These are phyloP conservation scores for Stenichneumon culpator DNA, from an alignment of 2,888 invertebrate genomes.

Conservation along the genomic window DNA sequence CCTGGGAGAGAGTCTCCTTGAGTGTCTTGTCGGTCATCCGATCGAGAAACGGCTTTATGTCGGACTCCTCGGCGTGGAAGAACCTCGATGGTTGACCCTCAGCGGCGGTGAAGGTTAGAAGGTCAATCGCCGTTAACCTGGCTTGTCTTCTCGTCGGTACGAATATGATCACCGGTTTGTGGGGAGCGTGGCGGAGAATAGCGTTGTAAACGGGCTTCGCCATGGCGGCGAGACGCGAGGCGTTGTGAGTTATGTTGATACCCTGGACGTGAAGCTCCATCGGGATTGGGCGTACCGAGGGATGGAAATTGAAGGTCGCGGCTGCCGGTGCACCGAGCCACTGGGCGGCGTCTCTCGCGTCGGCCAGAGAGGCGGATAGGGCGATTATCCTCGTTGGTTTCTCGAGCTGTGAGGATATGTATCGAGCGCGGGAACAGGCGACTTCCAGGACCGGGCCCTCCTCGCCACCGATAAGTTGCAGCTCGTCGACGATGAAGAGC, in stretches of 20 bases:
- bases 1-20: conserved; percentile 96
- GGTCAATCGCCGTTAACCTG: conserved; percentile 97
- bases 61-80: conserved; percentile 94
- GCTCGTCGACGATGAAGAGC: conserved; percentile 98
- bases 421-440: conserved; percentile 94
- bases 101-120: conserved; percentile 97
- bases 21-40: conserved; percentile 96
- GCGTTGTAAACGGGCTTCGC: conserved; percentile 98
- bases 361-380: conserved; percentile 96
- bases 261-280: conserved; percentile 98
- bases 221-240: conserved; percentile 98
- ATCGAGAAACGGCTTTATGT: conserved; percentile 95
- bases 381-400: conserved; percentile 96
- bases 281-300: conserved; percentile 97
- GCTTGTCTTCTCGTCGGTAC: conserved; percentile 97
- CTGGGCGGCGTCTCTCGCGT: conserved; percentile 97
- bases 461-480: conserved; percentile 95
- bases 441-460: conserved; percentile 98
- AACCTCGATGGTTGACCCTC: conserved; percentile 95
- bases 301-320: conserved; percentile 99
- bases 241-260: conserved; percentile 99
- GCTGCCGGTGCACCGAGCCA: conserved; percentile 98
- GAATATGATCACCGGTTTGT: conserved; percentile 95
- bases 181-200: conserved; percentile 93
- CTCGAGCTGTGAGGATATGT: conserved; percentile 98